phyloP scores from a whole-genome alignment of 2,113 vertebrate genomes.

The Oophaga pumilio region DNA sequence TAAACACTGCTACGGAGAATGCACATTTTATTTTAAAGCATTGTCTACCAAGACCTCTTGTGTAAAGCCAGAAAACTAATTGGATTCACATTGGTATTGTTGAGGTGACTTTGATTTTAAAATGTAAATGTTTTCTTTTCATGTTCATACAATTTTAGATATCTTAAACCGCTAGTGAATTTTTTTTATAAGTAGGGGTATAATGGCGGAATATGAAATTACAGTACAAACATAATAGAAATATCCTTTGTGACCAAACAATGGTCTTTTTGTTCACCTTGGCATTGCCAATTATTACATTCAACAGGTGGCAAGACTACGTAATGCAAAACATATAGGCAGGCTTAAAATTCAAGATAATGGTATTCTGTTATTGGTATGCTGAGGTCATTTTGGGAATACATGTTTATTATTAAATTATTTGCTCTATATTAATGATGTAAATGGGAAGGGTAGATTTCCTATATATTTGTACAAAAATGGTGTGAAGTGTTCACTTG shows the following conservation, averaged over 20 bases:
- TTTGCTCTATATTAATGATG: no score
- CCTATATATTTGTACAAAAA: no score
- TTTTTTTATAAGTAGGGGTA: background rate
- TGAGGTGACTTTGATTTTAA: constrained; percentile 21
- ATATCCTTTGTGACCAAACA: background rate
- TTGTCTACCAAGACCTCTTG: constrained; percentile 23
- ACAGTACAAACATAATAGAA: background rate
- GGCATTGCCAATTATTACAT: background rate
- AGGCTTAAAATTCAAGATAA: background rate
- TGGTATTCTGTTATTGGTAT: background rate
- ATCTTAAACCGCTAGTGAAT: background rate
- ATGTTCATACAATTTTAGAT: constrained; percentile 31
- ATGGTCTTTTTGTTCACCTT: background rate
- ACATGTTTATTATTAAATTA: background rate
- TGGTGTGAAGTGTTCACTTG: no score
- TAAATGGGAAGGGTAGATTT: no score
- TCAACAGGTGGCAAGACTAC: background rate
- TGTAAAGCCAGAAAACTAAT: constrained; percentile 35
- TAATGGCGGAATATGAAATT: background rate
- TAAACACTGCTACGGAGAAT: constrained; percentile 36
- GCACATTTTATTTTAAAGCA: constrained; percentile 28
- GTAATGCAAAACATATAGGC: background rate
- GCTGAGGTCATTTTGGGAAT: background rate
- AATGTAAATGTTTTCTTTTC: background rate
- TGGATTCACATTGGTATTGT: constrained; percentile 24